These are phyloP conservation scores for Tridacna gigas DNA, from an alignment of 2,888 invertebrate species.

Conservation along the genomic window DNA sequence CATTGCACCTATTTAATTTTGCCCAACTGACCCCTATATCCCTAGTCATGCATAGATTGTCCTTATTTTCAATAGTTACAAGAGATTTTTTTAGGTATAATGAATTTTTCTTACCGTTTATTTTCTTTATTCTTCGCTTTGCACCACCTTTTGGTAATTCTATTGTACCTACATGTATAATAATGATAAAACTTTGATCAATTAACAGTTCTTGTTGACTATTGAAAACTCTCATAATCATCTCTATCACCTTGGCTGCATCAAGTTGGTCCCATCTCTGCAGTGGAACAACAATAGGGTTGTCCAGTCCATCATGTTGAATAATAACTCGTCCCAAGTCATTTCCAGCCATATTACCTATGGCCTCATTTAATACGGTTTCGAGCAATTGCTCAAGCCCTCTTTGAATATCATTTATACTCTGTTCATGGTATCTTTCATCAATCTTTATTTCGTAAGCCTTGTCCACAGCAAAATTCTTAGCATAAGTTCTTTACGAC, in stretches of 20 bases:
- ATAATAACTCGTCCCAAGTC: slow-evolving; percentile 38
- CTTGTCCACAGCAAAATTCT: slow-evolving; percentile 39
- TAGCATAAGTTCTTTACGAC: slow-evolving; percentile 28
- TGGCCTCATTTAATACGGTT: no score
- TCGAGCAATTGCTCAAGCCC: no score
- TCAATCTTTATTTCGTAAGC: no score
- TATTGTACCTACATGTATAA: slow-evolving; percentile 40
- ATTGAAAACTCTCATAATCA: slow-evolving; percentile 53
- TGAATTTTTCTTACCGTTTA: slow-evolving; percentile 39
- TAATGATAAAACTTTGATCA: slow-evolving; percentile 42
- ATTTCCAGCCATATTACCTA: no score
- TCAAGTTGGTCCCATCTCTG: slow-evolving; percentile 49
- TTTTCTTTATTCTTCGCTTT: slow-evolving; percentile 33
- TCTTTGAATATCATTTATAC: no score
- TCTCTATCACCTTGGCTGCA: slow-evolving; percentile 22
- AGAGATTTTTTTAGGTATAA: slow-evolving; percentile 35
- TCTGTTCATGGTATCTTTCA: no score
- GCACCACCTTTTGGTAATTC: slow-evolving; percentile 53
- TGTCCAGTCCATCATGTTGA: slow-evolving; percentile 50
- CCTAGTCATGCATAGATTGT: slow-evolving; percentile 46
- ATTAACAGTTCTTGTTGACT: slow-evolving; percentile 52
- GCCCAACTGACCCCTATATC: slow-evolving; percentile 38
- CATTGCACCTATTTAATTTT: slow-evolving; percentile 28
- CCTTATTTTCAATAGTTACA: no score
- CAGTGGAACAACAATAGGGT: slow-evolving; percentile 57